Evolutionary conservation across 2,113 vertebrate species (phyloP).

Genomic region (Pseudonaja textilis): DNA sequence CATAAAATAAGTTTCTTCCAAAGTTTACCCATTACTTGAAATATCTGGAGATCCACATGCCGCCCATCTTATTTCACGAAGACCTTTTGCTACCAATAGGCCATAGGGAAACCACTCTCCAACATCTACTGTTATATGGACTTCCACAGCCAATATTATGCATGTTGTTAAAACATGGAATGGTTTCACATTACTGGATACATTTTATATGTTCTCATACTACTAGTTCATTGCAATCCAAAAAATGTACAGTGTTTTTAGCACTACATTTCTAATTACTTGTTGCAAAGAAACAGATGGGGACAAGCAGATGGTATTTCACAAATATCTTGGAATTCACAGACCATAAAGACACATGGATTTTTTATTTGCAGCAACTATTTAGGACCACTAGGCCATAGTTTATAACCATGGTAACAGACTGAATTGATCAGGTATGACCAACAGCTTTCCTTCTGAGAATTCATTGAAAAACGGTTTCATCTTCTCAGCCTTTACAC

Average conservation of each 20-base stretch:
- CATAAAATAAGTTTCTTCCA: background rate
- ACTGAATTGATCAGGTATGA: background rate
- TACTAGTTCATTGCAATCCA: constrained; percentile 19
- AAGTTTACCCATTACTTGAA: background rate
- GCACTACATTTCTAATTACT: constrained; percentile 2
- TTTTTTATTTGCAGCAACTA: constrained; percentile 14
- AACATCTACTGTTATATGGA: background rate
- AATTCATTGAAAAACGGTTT: background rate
- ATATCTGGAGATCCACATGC: background rate
- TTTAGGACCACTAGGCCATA: background rate
- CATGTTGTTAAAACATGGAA: background rate
- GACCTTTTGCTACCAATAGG: background rate
- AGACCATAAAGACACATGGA: constrained; percentile 2
- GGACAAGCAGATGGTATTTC: constrained; percentile 22
- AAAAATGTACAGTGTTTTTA: background rate
- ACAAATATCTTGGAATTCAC: constrained; percentile 21
- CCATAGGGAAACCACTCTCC: background rate
- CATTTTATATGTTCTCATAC: constrained; percentile 18
- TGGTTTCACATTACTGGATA: background rate
- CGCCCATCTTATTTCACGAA: background rate
- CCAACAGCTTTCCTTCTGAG: background rate
- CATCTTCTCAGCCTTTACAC: background rate
- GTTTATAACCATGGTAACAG: constrained; percentile 24
- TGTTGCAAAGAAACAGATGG: constrained; percentile 18
- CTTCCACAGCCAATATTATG: background rate